phyloP scores from a whole-genome alignment of 2,888 invertebrate species.

The Clanis bilineata region DNA sequence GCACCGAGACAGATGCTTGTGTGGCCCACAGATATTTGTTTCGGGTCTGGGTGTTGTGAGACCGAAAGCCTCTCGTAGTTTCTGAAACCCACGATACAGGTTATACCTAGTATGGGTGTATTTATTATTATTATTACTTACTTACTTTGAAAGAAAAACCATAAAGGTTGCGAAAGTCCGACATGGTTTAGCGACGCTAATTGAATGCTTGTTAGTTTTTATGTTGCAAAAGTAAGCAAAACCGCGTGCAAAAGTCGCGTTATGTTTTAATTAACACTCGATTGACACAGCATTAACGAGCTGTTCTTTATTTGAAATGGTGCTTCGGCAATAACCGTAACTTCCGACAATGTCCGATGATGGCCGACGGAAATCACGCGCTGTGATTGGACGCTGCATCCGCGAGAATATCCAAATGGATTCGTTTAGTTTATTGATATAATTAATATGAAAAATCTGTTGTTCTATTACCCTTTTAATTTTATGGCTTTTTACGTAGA shows the following conservation, averaged over 20 bases:
- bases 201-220: no score
- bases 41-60: no score
- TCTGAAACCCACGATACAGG: no score
- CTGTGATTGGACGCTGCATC: neutral
- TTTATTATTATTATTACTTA: no score
- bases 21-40: no score
- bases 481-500: neutral
- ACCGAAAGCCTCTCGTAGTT: no score
- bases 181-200: no score
- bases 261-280: constrained; percentile 9
- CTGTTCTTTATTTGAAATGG: constrained; percentile 16
- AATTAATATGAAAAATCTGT: neutral
- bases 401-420: neutral
- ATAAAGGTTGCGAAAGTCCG: no score
- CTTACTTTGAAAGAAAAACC: no score
- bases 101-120: no score
- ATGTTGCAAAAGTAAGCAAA: neutral
- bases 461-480: neutral
- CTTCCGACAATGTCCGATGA: constrained; percentile 9
- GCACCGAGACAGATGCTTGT: no score
- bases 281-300: constrained; percentile 27
- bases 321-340: constrained; percentile 4
- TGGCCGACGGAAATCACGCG: constrained; percentile 1
- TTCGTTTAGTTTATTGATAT: neutral
- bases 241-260: neutral